phyloP scores from a whole-genome alignment of 92 coral and sea anemone species.

The Nematostella vectensis region DNA sequence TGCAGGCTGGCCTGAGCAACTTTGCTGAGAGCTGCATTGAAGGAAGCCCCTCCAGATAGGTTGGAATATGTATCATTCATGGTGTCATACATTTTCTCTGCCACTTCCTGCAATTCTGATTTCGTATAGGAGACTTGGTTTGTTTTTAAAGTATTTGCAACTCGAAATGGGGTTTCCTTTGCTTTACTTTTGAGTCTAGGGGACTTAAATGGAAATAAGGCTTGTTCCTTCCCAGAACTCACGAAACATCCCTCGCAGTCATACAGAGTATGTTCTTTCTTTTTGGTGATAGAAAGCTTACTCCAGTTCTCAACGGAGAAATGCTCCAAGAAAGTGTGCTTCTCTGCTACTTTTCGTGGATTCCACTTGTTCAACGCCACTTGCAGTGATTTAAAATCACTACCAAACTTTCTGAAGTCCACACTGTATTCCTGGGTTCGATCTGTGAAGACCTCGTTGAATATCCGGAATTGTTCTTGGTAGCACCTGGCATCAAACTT shows the following conservation, averaged over 20 bases:
- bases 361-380: constrained; percentile 21
- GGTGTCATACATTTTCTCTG: constrained; percentile 5
- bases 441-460: constrained; percentile 12
- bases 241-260: constrained; percentile 34
- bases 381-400: constrained; percentile 13
- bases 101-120: constrained; percentile 4
- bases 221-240: constrained; percentile 5
- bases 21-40: constrained; percentile 25
- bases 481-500: constrained; percentile 22
- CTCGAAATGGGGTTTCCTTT: constrained; percentile 18
- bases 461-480: constrained; percentile 13
- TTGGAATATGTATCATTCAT: constrained; percentile 11
- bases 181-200: constrained; percentile 17
- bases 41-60: constrained; percentile 6
- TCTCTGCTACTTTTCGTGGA: constrained; percentile 12
- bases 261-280: constrained; percentile 26
- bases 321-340: constrained; percentile 3
- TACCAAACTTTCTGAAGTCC: constrained; percentile 3
- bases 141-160: not conserved
- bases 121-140: constrained; percentile 1
- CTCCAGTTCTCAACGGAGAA: constrained; percentile 30
- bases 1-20: constrained; percentile 18
- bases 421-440: constrained; percentile 2
- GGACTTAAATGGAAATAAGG: constrained; percentile 27
- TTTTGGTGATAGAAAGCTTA: constrained; percentile 19